Conservation (phyloP, 2,888 invertebrate species). For the Standfussiana lucernea region DNA sequence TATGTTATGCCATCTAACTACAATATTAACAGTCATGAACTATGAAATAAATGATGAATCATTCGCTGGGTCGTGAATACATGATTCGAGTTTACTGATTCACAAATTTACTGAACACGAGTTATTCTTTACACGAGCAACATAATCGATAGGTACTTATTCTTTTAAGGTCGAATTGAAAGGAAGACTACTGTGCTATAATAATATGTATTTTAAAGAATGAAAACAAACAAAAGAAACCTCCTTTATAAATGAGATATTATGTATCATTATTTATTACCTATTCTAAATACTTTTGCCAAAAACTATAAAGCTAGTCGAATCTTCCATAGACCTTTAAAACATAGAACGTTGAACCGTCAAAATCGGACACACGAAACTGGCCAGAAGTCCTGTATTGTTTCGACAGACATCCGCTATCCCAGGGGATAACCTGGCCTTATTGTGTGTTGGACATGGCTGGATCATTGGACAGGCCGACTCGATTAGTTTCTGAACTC, state of each 20-base stretch:
- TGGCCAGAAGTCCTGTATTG: conserved; percentile 68
- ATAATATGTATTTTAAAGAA: not conserved
- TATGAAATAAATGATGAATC: conserved; percentile 18
- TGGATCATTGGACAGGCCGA: conserved; percentile 67
- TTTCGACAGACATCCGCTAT: conserved; percentile 69
- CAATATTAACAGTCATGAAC: conserved; percentile 9
- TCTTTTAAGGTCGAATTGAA: conserved; percentile 14
- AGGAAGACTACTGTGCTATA: not conserved
- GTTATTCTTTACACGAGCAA: conserved; percentile 10
- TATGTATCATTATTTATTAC: not conserved
- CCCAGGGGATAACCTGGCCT: conserved; percentile 68
- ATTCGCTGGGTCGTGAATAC: conserved; percentile 33
- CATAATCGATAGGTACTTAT: conserved; percentile 9
- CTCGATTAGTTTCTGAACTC: conserved; percentile 72
- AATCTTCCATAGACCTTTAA: conserved; percentile 8
- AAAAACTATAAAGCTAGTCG: not conserved
- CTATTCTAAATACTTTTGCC: not conserved
- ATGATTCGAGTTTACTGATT: conserved; percentile 27
- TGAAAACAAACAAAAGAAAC: not conserved
- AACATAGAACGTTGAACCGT: conserved; percentile 48
- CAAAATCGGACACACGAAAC: conserved; percentile 60
- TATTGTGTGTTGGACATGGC: conserved; percentile 74
- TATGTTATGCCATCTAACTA: conserved; percentile 20
- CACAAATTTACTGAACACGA: conserved; percentile 35
- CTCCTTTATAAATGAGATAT: not conserved